Evolutionary conservation across 2,888 invertebrate species (phyloP).

Genomic region (Blastobasis adustella): DNA sequence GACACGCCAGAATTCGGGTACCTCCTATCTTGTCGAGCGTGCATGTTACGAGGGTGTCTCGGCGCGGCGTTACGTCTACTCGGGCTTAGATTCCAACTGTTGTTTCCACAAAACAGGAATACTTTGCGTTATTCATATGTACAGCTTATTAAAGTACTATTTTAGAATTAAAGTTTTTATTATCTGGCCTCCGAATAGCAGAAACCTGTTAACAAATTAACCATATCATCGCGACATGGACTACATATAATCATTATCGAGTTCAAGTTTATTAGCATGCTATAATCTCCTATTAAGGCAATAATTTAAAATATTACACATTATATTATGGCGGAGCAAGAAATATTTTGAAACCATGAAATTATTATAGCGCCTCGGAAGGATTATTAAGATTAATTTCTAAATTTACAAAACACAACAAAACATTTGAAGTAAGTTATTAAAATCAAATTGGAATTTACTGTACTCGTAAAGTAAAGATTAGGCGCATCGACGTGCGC

Average conservation of each 20-base stretch:
- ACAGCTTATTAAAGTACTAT: too few relatives aligned
- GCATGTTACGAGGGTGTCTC: too few relatives aligned
- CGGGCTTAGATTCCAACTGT: too few relatives aligned
- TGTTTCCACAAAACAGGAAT: too few relatives aligned
- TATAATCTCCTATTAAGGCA: slow-evolving; percentile 13
- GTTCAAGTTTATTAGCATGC: slow-evolving; percentile 6
- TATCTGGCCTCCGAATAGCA: neutral
- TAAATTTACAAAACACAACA: slow-evolving; percentile 33
- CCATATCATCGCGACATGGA: neutral
- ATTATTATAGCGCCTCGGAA: slow-evolving; percentile 32
- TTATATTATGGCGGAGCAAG: slow-evolving; percentile 17
- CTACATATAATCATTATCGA: slow-evolving; percentile 1
- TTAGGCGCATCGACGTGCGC: slow-evolving; percentile 45
- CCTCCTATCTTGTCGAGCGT: too few relatives aligned
- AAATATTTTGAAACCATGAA: slow-evolving; percentile 34
- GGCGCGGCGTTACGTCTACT: too few relatives aligned
- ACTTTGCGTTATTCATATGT: too few relatives aligned
- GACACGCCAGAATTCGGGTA: too few relatives aligned
- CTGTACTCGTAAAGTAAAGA: slow-evolving; percentile 65
- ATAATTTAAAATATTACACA: slow-evolving; percentile 16
- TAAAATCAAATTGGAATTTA: slow-evolving; percentile 68
- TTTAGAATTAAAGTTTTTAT: neutral
- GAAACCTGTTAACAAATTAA: neutral
- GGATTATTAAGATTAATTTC: slow-evolving; percentile 52
- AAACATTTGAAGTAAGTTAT: slow-evolving; percentile 57